Conservation (phyloP, 2,113 vertebrate species). For the Scytalopus superciliaris region DNA sequence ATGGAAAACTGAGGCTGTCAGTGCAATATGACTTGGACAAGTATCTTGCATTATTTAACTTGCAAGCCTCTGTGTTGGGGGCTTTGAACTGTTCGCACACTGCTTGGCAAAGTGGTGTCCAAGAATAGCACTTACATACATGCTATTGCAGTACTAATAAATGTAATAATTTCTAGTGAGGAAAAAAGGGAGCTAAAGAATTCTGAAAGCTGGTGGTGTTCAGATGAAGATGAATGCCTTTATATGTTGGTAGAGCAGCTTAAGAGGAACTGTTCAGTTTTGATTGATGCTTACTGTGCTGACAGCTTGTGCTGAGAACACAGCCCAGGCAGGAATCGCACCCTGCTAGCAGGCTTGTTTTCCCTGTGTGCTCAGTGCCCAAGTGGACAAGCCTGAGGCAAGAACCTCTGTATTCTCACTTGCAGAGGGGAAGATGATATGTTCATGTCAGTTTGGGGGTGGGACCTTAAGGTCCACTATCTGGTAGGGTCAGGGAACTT, state of each 20-base stretch:
- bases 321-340: neutral
- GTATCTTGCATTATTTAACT: neutral
- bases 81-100: neutral
- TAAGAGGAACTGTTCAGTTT: neutral
- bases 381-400: neutral
- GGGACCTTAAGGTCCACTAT: neutral
- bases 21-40: neutral
- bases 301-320: neutral
- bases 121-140: neutral
- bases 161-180: neutral
- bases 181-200: neutral
- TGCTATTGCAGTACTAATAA: neutral
- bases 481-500: neutral
- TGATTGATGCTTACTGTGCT: rapidly evolving
- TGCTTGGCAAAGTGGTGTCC: neutral
- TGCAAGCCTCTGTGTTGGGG: neutral
- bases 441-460: rapidly evolving
- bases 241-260: neutral
- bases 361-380: rapidly evolving
- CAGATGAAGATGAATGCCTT: neutral
- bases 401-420: neutral
- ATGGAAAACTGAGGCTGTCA: neutral
- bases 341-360: neutral
- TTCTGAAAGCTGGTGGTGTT: neutral
- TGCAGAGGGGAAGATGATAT: neutral